Percentiles rank a stretch among this genome's conserved stretches.
These are phyloP conservation scores for Tipula helvola DNA, from an alignment of 2,888 invertebrate species.

Conservation along the genomic window DNA sequence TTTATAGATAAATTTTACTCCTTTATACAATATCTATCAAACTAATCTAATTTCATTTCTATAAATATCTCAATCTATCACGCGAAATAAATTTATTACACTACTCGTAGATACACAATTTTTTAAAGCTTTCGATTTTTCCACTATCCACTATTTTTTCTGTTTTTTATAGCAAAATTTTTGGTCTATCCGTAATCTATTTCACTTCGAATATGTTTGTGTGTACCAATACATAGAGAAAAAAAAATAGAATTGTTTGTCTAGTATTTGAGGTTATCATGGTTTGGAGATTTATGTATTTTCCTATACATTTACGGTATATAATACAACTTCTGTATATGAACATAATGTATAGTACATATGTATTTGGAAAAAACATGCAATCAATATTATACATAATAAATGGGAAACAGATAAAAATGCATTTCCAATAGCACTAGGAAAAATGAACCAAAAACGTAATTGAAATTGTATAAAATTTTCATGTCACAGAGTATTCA, in stretches of 20 bases:
- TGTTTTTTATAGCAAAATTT: not conserved
- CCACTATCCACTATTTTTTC: not conserved
- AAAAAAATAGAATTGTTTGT: not conserved
- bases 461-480: not conserved
- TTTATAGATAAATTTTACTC: not conserved
- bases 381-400: not conserved
- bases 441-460: not conserved
- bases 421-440: not conserved
- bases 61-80: not conserved
- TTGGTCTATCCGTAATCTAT: not conserved
- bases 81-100: not conserved
- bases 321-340: not conserved
- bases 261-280: not conserved
- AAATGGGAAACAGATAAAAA: not conserved
- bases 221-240: not conserved
- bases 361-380: not conserved
- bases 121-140: not conserved
- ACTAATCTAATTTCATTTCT: not conserved
- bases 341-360: too few relatives aligned
- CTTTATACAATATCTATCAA: conserved; percentile 10
- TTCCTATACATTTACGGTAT: not conserved
- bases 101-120: not conserved
- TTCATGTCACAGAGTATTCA: not conserved
- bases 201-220: not conserved
- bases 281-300: not conserved